Conservation (phyloP, 2,113 vertebrate genomes). For the Dipodomys ordii region DNA sequence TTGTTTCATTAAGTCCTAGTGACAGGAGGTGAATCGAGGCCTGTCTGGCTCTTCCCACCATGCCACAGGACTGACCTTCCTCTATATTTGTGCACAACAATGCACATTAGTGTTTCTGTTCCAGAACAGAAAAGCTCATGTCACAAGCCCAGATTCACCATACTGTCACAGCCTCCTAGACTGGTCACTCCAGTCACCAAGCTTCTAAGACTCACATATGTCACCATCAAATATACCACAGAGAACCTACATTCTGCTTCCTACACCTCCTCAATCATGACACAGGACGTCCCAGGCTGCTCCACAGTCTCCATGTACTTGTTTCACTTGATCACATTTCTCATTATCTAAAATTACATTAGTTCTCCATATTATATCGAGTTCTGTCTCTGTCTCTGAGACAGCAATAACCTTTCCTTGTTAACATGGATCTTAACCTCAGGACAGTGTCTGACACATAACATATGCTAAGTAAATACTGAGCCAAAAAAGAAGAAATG, state of each 20-base stretch:
- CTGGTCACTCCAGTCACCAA: no score
- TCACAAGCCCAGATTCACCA: rapidly evolving
- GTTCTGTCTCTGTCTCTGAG: not conserved
- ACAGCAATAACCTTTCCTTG: not conserved
- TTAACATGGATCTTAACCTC: not conserved
- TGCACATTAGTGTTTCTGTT: not conserved
- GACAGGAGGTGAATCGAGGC: not conserved
- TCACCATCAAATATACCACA: rapidly evolving
- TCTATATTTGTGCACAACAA: not conserved
- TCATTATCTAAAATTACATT: not conserved
- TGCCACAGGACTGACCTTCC: not conserved
- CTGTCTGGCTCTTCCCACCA: no score
- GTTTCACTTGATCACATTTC: not conserved
- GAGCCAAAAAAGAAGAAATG: not conserved
- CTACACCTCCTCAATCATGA: not conserved
- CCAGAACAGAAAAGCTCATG: not conserved
- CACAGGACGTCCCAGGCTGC: not conserved
- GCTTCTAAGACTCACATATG: not conserved
- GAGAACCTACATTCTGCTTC: rapidly evolving
- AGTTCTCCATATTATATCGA: not conserved
- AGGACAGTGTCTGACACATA: not conserved
- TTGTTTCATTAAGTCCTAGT: not conserved
- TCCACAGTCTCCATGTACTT: not conserved
- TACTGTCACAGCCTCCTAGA: rapidly evolving
- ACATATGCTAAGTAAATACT: not conserved